Percentiles rank a stretch among this genome's conserved stretches.
phyloP scores from a whole-genome alignment of 2,797 vertebrate species.

The Acipenser oxyrinchus region DNA sequence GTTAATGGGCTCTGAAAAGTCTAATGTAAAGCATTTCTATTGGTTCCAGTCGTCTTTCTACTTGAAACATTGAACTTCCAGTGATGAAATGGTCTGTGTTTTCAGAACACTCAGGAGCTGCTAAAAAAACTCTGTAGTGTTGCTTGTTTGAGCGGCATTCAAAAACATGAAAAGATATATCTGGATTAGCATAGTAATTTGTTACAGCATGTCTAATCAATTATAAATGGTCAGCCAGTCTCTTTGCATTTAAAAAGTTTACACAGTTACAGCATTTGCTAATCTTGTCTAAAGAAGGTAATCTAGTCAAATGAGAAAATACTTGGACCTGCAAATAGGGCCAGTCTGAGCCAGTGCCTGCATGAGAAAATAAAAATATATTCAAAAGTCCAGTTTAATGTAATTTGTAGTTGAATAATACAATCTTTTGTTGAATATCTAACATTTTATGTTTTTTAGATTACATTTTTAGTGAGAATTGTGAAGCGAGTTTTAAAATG shows the following conservation, averaged over 20 bases:
- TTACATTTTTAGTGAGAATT: no score
- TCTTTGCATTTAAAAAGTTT: constrained; percentile 51
- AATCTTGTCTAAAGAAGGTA: constrained; percentile 57
- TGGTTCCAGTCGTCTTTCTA: neutral
- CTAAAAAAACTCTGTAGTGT: neutral
- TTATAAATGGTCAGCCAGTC: constrained; percentile 52
- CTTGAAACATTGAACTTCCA: neutral
- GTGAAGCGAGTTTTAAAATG: no score
- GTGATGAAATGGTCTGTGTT: neutral
- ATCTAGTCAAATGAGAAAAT: constrained; percentile 38
- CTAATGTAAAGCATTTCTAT: neutral
- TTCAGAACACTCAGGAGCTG: neutral
- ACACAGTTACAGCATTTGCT: constrained; percentile 54
- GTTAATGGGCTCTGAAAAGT: neutral
- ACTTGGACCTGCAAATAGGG: no score
- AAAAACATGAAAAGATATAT: constrained; percentile 36
- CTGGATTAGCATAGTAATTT: constrained; percentile 68
- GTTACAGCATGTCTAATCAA: constrained; percentile 63
- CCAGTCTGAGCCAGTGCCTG: no score
- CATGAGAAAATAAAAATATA: no score
- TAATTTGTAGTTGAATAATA: no score
- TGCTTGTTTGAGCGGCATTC: constrained; percentile 23
- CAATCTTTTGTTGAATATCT: no score
- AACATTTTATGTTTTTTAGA: no score
- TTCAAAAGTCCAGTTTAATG: no score